Conservation (phyloP, 1,140 invertebrate genomes). For the Drosophila elegans region DNA sequence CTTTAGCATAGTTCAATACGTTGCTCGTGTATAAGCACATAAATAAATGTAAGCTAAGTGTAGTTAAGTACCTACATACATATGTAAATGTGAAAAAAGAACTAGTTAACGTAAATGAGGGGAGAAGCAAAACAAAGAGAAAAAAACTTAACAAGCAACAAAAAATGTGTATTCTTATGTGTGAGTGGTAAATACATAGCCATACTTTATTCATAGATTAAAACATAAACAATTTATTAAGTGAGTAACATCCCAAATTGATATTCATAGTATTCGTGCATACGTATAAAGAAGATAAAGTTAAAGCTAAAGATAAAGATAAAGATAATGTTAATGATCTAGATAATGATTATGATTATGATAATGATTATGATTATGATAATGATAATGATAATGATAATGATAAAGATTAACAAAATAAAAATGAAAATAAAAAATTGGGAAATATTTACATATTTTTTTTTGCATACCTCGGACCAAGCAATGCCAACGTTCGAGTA, state of each 20-base stretch:
- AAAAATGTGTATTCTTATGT: conserved; percentile 39
- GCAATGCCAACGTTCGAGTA: conserved; percentile 41
- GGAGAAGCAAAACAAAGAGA: conserved; percentile 11
- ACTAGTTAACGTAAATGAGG: conserved; percentile 46
- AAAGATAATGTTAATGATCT: no score
- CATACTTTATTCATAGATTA: conserved; percentile 41
- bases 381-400: no score
- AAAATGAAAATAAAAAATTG: conserved; percentile 24
- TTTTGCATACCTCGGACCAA: conserved; percentile 50
- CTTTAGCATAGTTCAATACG: conserved; percentile 44
- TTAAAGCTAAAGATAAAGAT: no score
- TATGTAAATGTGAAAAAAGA: conserved; percentile 40
- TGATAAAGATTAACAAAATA: conserved; percentile 7
- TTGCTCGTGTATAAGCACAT: conserved; percentile 47
- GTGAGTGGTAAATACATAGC: conserved; percentile 44
- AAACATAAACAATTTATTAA: conserved; percentile 25
- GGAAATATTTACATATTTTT: conserved; percentile 43
- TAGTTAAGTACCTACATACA: conserved; percentile 6
- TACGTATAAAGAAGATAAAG: conserved; percentile 7
- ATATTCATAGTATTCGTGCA: conserved; percentile 19
- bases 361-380: no score
- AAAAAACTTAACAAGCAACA: conserved; percentile 19
- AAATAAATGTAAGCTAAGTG: conserved; percentile 29
- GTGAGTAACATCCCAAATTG: conserved; percentile 28
- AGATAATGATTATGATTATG: no score